phyloP scores from a whole-genome alignment of 2,797 vertebrate genomes.

The Staurois parvus region DNA sequence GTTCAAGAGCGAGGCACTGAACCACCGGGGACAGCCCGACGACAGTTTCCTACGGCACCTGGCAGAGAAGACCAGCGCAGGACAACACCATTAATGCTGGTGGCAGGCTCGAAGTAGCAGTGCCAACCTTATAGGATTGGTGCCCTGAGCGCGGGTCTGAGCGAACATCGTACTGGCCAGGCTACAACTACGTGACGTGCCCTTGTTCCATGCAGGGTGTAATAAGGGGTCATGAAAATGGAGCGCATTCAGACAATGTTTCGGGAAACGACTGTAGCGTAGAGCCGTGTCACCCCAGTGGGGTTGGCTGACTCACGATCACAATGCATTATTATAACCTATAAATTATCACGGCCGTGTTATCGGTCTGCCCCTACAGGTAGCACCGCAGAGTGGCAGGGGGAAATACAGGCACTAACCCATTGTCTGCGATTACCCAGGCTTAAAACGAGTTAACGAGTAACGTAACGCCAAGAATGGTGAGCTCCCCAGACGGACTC shows the following conservation, averaged over 20 bases:
- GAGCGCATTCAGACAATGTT: constrained; percentile 24
- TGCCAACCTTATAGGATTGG: constrained; percentile 32
- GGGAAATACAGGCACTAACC: constrained; percentile 9
- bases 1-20: constrained; percentile 95
- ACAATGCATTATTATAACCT: constrained; percentile 55
- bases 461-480: constrained; percentile 8
- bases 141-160: neutral
- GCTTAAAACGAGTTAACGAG: constrained; percentile 47
- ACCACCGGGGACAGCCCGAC: constrained; percentile 92
- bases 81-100: constrained; percentile 85
- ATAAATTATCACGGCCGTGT: constrained; percentile 12
- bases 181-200: constrained; percentile 27
- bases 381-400: constrained; percentile 19
- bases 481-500: neutral
- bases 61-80: constrained; percentile 85
- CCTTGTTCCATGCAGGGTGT: constrained; percentile 22
- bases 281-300: constrained; percentile 21
- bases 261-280: constrained; percentile 35
- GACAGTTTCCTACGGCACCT: constrained; percentile 90
- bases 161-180: constrained; percentile 21
- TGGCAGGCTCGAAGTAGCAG: constrained; percentile 58
- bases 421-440: constrained; percentile 3
- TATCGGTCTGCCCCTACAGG: constrained; percentile 7
- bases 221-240: constrained; percentile 18
- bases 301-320: constrained; percentile 14